These are phyloP conservation scores for Limnephilus marmoratus DNA, from an alignment of 2,888 invertebrate genomes.

Conservation along the genomic window DNA sequence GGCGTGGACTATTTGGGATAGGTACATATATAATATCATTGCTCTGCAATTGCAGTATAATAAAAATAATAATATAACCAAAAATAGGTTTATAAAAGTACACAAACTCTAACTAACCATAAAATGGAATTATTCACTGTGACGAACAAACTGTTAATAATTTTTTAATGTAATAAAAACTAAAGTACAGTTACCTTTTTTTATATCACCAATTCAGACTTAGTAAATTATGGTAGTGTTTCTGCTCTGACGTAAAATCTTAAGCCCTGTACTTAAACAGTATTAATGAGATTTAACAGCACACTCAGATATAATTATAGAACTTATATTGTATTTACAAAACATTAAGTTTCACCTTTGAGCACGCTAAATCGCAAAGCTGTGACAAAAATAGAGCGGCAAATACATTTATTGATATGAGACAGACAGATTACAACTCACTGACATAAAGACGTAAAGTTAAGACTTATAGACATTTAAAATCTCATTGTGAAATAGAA, in stretches of 20 bases:
- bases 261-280: slow-evolving; percentile 5
- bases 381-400: slow-evolving; percentile 5
- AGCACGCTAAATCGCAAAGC: slow-evolving; percentile 18
- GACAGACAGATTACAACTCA: background rate
- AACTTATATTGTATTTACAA: slow-evolving; percentile 20
- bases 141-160: background rate
- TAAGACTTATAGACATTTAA: background rate
- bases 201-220: background rate
- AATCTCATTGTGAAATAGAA: background rate
- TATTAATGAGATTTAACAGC: slow-evolving; percentile 9
- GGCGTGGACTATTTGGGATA: background rate
- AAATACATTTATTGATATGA: slow-evolving; percentile 2
- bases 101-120: background rate
- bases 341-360: slow-evolving; percentile 10
- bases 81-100: background rate
- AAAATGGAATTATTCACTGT: background rate
- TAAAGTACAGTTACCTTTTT: background rate
- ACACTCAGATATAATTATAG: slow-evolving; percentile 23
- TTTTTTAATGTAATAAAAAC: background rate
- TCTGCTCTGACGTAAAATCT: background rate
- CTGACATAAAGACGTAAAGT: background rate
- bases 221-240: background rate
- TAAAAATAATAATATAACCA: background rate
- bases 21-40: background rate
- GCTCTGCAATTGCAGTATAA: background rate